These are phyloP conservation scores for Sphinx pinastri DNA, from an alignment of 2,888 invertebrate species.

Conservation along the genomic window DNA sequence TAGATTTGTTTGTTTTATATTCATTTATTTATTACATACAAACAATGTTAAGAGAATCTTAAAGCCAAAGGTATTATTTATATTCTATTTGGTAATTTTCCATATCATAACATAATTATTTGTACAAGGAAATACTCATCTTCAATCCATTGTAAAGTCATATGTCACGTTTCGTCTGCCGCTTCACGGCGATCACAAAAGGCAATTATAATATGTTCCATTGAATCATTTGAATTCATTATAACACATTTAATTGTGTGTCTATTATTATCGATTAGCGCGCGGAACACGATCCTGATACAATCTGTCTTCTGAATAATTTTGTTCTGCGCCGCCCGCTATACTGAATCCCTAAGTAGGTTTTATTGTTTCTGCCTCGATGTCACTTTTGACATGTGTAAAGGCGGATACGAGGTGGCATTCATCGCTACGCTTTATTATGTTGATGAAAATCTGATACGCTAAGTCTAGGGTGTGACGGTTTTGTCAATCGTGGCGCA, in stretches of 20 bases:
- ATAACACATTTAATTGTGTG: constrained; percentile 30
- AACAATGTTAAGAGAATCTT: no score
- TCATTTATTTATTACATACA: background rate
- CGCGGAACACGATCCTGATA: constrained; percentile 38
- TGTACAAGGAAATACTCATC: constrained; percentile 4
- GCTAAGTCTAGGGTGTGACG: background rate
- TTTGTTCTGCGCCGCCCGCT: constrained; percentile 34
- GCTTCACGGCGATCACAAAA: constrained; percentile 13
- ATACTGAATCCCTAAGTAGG: constrained; percentile 36
- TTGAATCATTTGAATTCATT: constrained; percentile 37
- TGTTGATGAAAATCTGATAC: constrained; percentile 10
- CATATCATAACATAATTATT: background rate
- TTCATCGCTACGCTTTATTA: constrained; percentile 3
- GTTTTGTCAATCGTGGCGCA: background rate
- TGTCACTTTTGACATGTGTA: constrained; percentile 17
- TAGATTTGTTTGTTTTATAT: no score
- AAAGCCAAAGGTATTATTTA: no score
- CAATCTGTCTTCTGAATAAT: constrained; percentile 40
- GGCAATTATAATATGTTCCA: constrained; percentile 38
- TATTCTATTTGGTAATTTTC: background rate
- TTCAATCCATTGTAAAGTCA: background rate
- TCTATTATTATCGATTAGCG: constrained; percentile 37
- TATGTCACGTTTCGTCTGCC: constrained; percentile 13
- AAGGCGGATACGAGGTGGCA: constrained; percentile 17
- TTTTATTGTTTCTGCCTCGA: constrained; percentile 12